phyloP scores from a whole-genome alignment of 2,888 invertebrate genomes.

The Meandrusa payeni region DNA sequence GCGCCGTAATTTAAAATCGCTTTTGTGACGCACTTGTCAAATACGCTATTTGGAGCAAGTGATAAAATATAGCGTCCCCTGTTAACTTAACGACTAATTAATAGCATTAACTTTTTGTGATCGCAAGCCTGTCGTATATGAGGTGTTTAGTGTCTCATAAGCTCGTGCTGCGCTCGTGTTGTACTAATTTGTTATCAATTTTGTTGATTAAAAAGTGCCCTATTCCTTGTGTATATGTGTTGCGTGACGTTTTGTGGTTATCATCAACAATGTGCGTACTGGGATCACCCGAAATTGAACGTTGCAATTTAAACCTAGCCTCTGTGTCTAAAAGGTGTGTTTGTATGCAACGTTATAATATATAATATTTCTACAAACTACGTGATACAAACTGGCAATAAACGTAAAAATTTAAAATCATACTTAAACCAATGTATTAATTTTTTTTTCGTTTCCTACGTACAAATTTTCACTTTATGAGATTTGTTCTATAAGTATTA shows the following conservation, averaged over 20 bases:
- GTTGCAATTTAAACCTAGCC: constrained; percentile 39
- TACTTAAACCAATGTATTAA: too few relatives aligned
- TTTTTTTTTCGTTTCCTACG: too few relatives aligned
- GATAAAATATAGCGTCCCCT: constrained; percentile 45
- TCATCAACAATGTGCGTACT: constrained; percentile 54
- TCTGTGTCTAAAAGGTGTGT: constrained; percentile 52
- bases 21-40: constrained; percentile 57
- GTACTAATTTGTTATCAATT: neutral
- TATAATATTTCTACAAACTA: too few relatives aligned
- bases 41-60: constrained; percentile 55
- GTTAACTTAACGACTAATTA: constrained; percentile 60
- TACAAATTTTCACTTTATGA: too few relatives aligned
- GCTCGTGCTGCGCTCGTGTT: constrained; percentile 34
- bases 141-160: constrained; percentile 36
- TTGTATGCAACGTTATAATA: too few relatives aligned
- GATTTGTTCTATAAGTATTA: too few relatives aligned
- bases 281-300: constrained; percentile 34
- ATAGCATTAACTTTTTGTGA: constrained; percentile 51
- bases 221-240: constrained; percentile 18
- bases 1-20: constrained; percentile 43
- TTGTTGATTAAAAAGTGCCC: neutral
- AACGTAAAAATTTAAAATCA: too few relatives aligned
- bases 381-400: too few relatives aligned
- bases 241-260: constrained; percentile 23
- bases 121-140: constrained; percentile 41